Evolutionary conservation across 1,140 invertebrate genomes (phyloP).

Genomic region (Neodiprion fabricii): DNA sequence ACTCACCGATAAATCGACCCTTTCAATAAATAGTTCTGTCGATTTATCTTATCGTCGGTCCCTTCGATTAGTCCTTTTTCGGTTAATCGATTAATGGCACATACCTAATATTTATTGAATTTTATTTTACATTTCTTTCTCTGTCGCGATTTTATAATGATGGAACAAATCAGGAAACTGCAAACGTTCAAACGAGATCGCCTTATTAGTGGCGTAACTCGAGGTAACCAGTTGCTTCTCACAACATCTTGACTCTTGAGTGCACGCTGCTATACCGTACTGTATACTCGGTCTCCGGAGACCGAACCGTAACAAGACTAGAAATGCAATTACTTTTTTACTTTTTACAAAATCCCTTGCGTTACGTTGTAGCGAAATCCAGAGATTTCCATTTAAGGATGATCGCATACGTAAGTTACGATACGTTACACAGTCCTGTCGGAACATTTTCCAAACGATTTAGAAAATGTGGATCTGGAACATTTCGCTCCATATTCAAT

Average conservation of each 20-base stretch:
- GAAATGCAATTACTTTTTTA: background rate
- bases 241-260: background rate
- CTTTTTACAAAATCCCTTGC: background rate
- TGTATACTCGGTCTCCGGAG: background rate
- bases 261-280: background rate
- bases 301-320: constrained; percentile 1
- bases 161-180: background rate
- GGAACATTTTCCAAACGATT: too few relatives aligned
- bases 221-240: background rate
- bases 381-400: background rate
- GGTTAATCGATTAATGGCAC: too few relatives aligned
- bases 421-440: too few relatives aligned
- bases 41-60: too few relatives aligned
- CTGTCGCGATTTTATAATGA: background rate
- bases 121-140: too few relatives aligned
- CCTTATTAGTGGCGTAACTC: background rate
- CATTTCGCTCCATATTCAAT: too few relatives aligned
- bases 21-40: too few relatives aligned
- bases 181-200: background rate
- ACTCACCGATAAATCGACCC: too few relatives aligned
- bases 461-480: too few relatives aligned
- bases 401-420: too few relatives aligned
- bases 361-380: background rate
- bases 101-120: too few relatives aligned
- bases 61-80: too few relatives aligned